These are phyloP conservation scores for Psilopsiagon aymara DNA, from an alignment of 2,113 vertebrate genomes.

Conservation along the genomic window DNA sequence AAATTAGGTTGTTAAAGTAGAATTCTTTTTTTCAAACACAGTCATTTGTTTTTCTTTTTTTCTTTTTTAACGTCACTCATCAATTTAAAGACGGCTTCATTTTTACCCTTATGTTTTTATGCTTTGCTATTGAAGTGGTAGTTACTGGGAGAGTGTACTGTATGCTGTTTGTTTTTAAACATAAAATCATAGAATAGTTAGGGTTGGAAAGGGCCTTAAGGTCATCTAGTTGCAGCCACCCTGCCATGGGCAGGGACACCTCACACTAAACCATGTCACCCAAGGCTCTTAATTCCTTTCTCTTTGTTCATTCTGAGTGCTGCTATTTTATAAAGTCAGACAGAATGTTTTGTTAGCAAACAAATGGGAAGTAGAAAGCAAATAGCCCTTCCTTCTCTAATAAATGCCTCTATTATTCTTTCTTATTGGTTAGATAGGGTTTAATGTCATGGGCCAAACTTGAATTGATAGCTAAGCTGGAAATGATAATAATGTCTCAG, in stretches of 20 bases:
- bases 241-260: no score
- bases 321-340: slow-evolving; percentile 20
- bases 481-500: neutral
- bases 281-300: neutral
- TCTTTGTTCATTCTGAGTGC: slow-evolving; percentile 5
- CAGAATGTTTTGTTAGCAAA: slow-evolving; percentile 55
- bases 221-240: no score
- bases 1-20: neutral
- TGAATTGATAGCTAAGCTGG: neutral
- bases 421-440: slow-evolving; percentile 9
- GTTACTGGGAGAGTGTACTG: neutral
- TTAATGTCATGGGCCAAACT: neutral
- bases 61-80: neutral
- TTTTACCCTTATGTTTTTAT: neutral
- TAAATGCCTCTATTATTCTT: slow-evolving; percentile 46
- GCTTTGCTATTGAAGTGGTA: neutral
- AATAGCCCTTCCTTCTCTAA: slow-evolving; percentile 18
- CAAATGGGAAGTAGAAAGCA: slow-evolving; percentile 46
- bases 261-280: no score
- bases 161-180: neutral
- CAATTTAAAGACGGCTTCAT: neutral
- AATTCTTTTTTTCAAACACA: neutral
- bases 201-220: no score
- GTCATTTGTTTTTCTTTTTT: accelerated
- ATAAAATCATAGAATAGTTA: no score